Evolutionary conservation across 2,888 invertebrate species (phyloP), one percentile per base, ranked within the genome.

Genomic region (Cacoxenus indagator): DNA sequence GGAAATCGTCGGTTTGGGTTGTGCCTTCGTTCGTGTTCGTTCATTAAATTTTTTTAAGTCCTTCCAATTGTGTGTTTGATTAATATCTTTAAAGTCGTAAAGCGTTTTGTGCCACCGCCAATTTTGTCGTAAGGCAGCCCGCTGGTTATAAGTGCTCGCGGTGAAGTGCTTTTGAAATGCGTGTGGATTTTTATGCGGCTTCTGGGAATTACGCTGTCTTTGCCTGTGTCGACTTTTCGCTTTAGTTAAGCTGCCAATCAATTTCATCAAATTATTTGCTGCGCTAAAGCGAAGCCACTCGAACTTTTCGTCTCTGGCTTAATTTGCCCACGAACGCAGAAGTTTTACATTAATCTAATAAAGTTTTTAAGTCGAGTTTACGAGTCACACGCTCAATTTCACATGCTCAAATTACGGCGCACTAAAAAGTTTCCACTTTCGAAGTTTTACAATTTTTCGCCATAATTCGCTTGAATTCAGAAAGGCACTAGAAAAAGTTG

Each of bases 71-170:
- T 59, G 29, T 59, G 31, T 59, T 37, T 59, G 19, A 19, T 59
- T 57, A 57, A 31, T 6, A 26, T 31, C 37, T 27, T 59, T 59
- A 31, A 59, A 31, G 59, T 59, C 59, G 59, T 59, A 59, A 59
- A 59, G 31, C 37, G 19, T 59, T 59, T 59, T n/a, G 51, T 17
- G 17, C 51, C 17, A 51, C 51, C 51, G 14, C 37, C 51, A 19
- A 51, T 4, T 17, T 17, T 17, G 22, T 51, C 51, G 51, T 51
- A 51, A 51, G 22, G 51, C 22, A 22, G 17, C 22, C 51, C 51
- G 22, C 22, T 14, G 51, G 22, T 19, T 19, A 51, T 51, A 37
- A 37, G 9, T 37, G 37, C 37, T 37, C 14, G 9, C 14, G 9
- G 1, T 37, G 2, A 37, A 37, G 14, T 37, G 1, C 14, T 4